Evolutionary conservation across 2,888 invertebrate species (phyloP).

Genomic region (Heliconius charithonia): DNA sequence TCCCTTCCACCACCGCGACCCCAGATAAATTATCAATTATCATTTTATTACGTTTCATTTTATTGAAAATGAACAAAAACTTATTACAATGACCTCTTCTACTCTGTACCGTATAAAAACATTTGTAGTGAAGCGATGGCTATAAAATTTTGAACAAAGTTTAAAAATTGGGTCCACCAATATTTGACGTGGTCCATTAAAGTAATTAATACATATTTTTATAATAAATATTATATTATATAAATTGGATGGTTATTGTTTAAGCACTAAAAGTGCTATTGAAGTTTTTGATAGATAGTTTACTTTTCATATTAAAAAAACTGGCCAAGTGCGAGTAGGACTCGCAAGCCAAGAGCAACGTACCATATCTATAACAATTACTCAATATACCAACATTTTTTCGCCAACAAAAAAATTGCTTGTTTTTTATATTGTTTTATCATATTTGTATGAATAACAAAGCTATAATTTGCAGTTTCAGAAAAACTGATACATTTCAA

Average conservation of each 20-base stretch:
- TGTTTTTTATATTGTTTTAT: too few species aligned
- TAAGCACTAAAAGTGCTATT: not conserved
- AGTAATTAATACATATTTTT: conserved; percentile 40
- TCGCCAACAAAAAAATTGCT: too few species aligned
- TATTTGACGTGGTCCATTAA: conserved; percentile 40
- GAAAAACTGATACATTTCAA: too few species aligned
- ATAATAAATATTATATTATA: conserved; percentile 14
- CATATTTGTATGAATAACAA: too few species aligned
- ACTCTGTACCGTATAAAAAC: conserved; percentile 22
- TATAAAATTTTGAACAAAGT: conserved; percentile 42
- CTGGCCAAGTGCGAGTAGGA: not conserved
- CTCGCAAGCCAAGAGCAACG: too few species aligned
- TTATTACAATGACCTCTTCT: not conserved
- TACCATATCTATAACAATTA: too few species aligned
- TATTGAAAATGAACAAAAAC: too few species aligned
- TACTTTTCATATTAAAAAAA: not conserved
- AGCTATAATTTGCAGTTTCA: too few species aligned
- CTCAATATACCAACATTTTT: too few species aligned
- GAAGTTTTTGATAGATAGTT: not conserved
- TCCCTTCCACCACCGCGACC: too few species aligned
- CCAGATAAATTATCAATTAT: too few species aligned
- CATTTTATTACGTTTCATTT: too few species aligned
- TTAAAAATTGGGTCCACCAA: conserved; percentile 41
- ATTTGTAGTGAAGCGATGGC: conserved; percentile 26
- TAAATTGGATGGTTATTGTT: conserved; percentile 4